phyloP scores from a whole-genome alignment of 2,797 vertebrate genomes.

The Meriones psammophilus region DNA sequence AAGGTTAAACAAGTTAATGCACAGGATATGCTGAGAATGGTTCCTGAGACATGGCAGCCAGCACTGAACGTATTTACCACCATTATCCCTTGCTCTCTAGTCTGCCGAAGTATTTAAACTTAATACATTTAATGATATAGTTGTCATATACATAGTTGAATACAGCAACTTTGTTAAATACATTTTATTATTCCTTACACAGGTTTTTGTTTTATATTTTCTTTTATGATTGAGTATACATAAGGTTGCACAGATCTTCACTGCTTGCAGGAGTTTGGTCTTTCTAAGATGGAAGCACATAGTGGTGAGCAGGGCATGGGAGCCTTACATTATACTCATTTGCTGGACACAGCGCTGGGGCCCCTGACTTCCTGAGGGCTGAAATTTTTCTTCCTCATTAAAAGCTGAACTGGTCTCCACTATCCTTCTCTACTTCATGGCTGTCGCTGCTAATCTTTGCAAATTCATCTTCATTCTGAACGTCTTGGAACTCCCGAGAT shows the following conservation, averaged over 20 bases:
- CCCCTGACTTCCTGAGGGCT: slow-evolving; percentile 61
- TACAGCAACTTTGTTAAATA: background rate
- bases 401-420: slow-evolving; percentile 57
- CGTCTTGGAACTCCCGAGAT: slow-evolving; percentile 70
- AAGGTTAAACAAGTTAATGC: slow-evolving; percentile 18
- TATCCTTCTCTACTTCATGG: slow-evolving; percentile 69
- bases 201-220: slow-evolving; percentile 5
- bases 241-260: slow-evolving; percentile 41
- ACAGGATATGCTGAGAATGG: background rate
- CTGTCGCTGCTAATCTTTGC: slow-evolving; percentile 77
- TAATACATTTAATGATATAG: background rate
- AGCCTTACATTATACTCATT: slow-evolving; percentile 47
- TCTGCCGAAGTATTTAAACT: slow-evolving; percentile 28
- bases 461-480: slow-evolving; percentile 83
- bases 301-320: slow-evolving; percentile 22
- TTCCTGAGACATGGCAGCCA: background rate
- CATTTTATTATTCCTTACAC: background rate
- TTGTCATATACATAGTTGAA: slow-evolving; percentile 3
- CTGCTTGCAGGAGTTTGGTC: slow-evolving; percentile 27
- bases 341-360: slow-evolving; percentile 50
- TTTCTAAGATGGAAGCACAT: slow-evolving; percentile 18
- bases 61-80: background rate
- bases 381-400: slow-evolving; percentile 75
- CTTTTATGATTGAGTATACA: slow-evolving; percentile 36
- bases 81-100: slow-evolving; percentile 57